Base-by-base conservation (phyloP, 2,888 invertebrate genomes). In the Drosophila buzzatii region DNA sequence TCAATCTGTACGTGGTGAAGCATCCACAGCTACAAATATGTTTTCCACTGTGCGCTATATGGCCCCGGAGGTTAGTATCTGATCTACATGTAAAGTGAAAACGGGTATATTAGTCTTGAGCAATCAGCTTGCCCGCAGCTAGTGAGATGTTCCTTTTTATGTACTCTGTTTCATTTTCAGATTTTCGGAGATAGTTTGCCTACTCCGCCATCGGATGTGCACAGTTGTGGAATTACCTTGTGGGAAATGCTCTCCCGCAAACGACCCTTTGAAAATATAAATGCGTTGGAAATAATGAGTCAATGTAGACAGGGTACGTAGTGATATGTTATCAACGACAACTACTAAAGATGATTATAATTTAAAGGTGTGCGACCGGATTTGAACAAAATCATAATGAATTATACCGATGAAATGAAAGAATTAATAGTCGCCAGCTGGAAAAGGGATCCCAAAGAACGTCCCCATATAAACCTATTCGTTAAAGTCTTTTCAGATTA, bases 221-320 rank as follows among this genome's bases (percentile, higher is more conserved):
- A 60, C 9, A 70, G 67, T 35, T 66, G 49, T 70, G 60, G 37
- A 6, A 64, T 70, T 18, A 55, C 42, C 2, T 16, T 67, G 9
- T 77, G 70, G 67, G 79, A 79, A 51, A 62, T 74, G 58, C 9
- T 78, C 18, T 56, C 75, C 1, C 58, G 67, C 10, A 44, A 47
- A n/a, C 9, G 9, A 9, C 70, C 70, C 9, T 64, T 5, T 20
- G 14, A 9, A 16, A 5, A 37, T 9, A 1, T 23, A 5, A 5
- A 16, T 3, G 14, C 52, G 2, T 16, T 37, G 16, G 0, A 9
- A 0, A 37, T 37, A 9, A 9, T 52, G 35, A 0, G 1, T 0
- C 4, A 1, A 10, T 16, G 37, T 20, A 0, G 0, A 16, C 0
- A 5, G 0, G 52, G 52, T 52, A 20, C 20, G 35, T 20, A 5